Conservation (phyloP, 1,140 invertebrate species). For the Sitophilus oryzae region DNA sequence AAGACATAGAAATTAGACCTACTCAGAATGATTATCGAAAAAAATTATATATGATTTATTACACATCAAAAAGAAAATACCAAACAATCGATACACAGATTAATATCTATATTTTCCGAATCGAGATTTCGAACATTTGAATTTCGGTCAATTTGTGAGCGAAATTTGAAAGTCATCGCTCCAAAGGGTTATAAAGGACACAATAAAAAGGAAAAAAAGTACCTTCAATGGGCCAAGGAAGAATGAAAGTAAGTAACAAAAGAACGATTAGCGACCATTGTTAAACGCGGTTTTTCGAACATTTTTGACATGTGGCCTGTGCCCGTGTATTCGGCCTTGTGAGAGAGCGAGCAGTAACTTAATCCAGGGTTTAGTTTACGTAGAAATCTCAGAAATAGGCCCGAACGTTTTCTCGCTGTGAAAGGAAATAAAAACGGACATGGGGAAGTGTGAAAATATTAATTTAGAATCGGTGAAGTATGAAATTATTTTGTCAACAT, state of each 20-base stretch:
- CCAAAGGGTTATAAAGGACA: neutral
- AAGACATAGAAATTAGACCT: neutral
- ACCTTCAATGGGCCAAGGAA: neutral
- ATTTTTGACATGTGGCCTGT: neutral
- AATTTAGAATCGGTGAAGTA: neutral
- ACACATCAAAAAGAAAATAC: neutral
- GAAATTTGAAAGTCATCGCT: neutral
- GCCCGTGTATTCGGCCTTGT: neutral
- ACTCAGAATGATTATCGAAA: neutral
- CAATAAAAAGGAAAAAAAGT: neutral
- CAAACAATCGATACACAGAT: neutral
- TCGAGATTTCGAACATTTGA: neutral
- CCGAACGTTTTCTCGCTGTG: neutral
- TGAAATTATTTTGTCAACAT: neutral
- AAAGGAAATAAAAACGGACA: no score
- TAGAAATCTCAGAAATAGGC: neutral
- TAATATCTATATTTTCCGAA: neutral
- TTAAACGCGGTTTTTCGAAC: neutral
- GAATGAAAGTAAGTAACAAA: neutral
- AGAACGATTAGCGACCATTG: neutral
- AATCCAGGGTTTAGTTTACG: neutral
- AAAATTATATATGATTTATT: neutral
- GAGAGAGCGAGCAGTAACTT: neutral
- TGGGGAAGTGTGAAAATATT: neutral
- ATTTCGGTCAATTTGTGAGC: neutral